Percentiles rank a stretch among this genome's conserved stretches.
Evolutionary conservation across 2,888 invertebrate species (phyloP).

Genomic region (Saturnia japonica): DNA sequence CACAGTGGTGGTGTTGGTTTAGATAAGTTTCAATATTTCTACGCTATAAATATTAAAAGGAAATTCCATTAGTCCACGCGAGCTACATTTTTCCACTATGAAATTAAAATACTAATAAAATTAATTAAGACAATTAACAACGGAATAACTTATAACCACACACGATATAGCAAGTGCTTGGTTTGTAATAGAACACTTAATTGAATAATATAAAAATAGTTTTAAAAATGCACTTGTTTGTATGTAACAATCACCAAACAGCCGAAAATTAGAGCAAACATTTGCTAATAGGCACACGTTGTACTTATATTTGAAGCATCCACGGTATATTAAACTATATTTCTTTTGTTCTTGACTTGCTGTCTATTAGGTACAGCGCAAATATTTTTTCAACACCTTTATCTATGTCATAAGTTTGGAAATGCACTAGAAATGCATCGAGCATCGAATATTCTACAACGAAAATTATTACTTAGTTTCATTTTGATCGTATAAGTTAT

Average conservation of each 20-base stretch:
- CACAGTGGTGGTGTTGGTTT: neutral
- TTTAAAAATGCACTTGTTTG: neutral
- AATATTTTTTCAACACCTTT: neutral
- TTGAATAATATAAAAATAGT: neutral
- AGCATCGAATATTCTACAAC: neutral
- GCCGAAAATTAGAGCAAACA: neutral
- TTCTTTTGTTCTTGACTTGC: neutral
- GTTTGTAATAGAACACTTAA: neutral
- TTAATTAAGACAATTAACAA: conserved; percentile 20
- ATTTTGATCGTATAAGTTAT: neutral
- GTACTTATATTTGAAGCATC: neutral
- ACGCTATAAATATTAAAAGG: conserved; percentile 22
- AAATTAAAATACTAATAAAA: conserved; percentile 9
- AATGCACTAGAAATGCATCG: neutral
- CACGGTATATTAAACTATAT: neutral
- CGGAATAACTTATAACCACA: conserved; percentile 16
- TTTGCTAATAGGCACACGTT: neutral
- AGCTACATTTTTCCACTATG: conserved; percentile 1
- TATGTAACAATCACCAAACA: too few species aligned
- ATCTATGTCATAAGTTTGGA: neutral
- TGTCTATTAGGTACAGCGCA: neutral
- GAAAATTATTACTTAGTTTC: too few species aligned
- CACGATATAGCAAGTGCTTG: conserved; percentile 10
- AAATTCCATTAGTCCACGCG: conserved; percentile 12
- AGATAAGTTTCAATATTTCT: neutral